Evolutionary conservation across 2,888 invertebrate genomes (phyloP).

Genomic region (Octodonta nipae): DNA sequence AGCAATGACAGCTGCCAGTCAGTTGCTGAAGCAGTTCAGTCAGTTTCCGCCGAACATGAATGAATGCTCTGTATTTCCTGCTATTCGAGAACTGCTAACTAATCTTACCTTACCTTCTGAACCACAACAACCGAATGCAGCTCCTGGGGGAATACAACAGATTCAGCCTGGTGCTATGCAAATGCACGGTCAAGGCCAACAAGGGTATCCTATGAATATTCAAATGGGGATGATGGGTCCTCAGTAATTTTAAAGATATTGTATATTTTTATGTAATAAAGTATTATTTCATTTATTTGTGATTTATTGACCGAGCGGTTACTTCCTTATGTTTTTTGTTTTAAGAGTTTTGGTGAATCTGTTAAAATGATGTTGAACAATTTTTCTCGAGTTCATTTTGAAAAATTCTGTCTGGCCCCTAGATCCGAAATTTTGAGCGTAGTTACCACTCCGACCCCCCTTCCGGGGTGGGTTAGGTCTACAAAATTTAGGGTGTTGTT

Average conservation of each 20-base stretch:
- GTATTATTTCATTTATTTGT: no score
- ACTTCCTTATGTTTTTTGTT: no score
- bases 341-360: no score
- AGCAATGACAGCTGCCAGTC: conserved; percentile 48
- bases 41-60: conserved; percentile 53
- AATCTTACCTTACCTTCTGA: conserved; percentile 74
- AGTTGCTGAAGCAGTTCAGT: conserved; percentile 55
- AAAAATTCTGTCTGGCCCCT: no score
- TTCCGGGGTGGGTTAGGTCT: no score
- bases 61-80: conserved; percentile 85
- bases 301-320: no score
- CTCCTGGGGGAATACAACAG: conserved; percentile 19
- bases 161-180: conserved; percentile 45
- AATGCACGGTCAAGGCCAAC: conserved; percentile 39
- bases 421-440: no score
- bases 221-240: conserved; percentile 34
- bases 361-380: no score
- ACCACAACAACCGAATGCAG: conserved; percentile 44
- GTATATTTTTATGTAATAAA: no score
- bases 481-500: no score
- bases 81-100: conserved; percentile 73
- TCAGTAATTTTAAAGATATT: conserved; percentile 9
- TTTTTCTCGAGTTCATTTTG: no score
- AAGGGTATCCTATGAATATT: conserved; percentile 33
- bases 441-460: no score